Conservation (phyloP, 2,888 invertebrate genomes). For the Cephus pulcher region DNA sequence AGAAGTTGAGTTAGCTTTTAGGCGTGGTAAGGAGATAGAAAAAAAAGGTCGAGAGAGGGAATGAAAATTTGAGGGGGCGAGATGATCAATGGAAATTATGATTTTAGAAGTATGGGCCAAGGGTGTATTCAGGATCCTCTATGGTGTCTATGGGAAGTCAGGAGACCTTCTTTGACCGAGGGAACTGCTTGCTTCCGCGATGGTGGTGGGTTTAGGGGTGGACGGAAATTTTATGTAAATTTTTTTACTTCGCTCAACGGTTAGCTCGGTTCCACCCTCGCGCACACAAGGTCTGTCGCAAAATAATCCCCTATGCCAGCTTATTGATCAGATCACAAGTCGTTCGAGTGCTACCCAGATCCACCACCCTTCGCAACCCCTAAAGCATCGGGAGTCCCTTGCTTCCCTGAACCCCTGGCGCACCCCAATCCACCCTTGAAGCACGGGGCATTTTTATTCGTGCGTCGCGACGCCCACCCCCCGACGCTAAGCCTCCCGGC, state of each 20-base stretch:
- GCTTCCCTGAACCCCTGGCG: slow-evolving; percentile 24
- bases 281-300: slow-evolving; percentile 29
- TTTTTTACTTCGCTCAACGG: slow-evolving; percentile 3
- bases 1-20: not conserved
- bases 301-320: slow-evolving; percentile 57
- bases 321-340: slow-evolving; percentile 64
- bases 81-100: not conserved
- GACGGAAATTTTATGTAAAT: not conserved
- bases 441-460: slow-evolving; percentile 62
- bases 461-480: slow-evolving; percentile 38
- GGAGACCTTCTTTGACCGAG: not conserved
- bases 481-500: slow-evolving; percentile 19
- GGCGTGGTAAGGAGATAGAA: not conserved
- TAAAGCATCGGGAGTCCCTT: slow-evolving; percentile 12
- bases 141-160: not conserved
- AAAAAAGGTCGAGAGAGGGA: not conserved
- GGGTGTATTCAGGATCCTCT: not conserved
- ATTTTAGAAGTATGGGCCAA: not conserved
- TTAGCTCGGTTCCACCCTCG: not conserved
- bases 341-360: slow-evolving; percentile 55
- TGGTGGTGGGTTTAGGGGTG: not conserved
- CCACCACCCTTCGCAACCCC: slow-evolving; percentile 34
- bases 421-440: slow-evolving; percentile 38
- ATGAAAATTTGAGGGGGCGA: not conserved
- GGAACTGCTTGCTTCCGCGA: not conserved